Evolutionary conservation across 2,888 invertebrate genomes (phyloP).

Genomic region (Monopis laevigella): DNA sequence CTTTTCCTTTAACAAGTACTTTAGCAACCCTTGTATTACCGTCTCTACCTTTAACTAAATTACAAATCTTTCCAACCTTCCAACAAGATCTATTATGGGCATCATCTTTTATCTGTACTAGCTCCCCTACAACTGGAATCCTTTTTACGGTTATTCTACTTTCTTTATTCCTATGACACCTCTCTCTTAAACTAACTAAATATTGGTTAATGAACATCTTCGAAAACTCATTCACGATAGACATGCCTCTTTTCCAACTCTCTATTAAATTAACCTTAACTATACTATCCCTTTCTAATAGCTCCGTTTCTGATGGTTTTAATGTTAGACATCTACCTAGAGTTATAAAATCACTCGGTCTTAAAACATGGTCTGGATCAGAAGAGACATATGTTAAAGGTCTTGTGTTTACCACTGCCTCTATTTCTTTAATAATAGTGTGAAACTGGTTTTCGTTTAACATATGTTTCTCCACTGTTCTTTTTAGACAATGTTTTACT

Average conservation of each 20-base stretch:
- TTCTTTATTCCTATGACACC: slow-evolving; percentile 3
- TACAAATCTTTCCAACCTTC: slow-evolving; percentile 12
- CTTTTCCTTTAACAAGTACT: no score
- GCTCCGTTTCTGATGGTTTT: no score
- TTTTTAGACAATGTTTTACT: slow-evolving; percentile 14
- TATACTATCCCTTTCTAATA: not conserved
- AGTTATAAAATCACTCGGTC: slow-evolving; percentile 3
- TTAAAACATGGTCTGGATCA: slow-evolving; percentile 12
- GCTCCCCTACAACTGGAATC: slow-evolving; percentile 7
- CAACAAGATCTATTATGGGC: not conserved
- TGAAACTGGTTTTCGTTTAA: slow-evolving; percentile 5
- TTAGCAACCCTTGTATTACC: slow-evolving; percentile 13
- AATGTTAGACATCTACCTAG: no score
- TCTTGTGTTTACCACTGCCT: slow-evolving; percentile 12
- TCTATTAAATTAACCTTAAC: slow-evolving; percentile 14
- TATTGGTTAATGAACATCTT: slow-evolving; percentile 15
- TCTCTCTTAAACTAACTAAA: slow-evolving; percentile 12
- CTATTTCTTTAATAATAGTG: slow-evolving; percentile 14
- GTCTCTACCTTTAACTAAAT: slow-evolving; percentile 10
- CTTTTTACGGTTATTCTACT: not conserved
- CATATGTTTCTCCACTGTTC: slow-evolving; percentile 12
- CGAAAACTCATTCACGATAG: slow-evolving; percentile 14
- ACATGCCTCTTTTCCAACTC: slow-evolving; percentile 15
- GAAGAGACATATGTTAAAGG: slow-evolving; percentile 11
- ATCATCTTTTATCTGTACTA: slow-evolving; percentile 14